Evolutionary conservation across 2,797 vertebrate species (phyloP).

Genomic region (Acanthopagrus latus): DNA sequence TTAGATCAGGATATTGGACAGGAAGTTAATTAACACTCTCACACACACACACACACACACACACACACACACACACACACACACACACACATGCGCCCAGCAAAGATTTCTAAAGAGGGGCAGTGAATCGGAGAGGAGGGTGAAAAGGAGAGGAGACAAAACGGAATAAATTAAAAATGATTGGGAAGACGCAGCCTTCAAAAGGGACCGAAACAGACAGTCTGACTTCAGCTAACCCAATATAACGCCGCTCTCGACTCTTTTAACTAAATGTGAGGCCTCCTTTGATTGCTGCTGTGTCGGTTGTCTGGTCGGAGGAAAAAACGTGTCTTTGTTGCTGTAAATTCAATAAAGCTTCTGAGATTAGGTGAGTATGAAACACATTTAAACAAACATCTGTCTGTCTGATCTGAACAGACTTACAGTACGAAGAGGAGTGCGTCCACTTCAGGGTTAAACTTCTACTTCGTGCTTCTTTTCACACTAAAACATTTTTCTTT

Average conservation of each 20-base stretch:
- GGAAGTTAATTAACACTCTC: constrained; percentile 65
- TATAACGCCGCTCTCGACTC: neutral
- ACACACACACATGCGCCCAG: constrained; percentile 12
- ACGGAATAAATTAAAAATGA: neutral
- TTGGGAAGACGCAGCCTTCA: constrained; percentile 22
- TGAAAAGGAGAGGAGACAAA: constrained; percentile 10
- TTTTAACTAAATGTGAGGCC: constrained; percentile 13
- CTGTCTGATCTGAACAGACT: neutral
- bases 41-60: constrained; percentile 29
- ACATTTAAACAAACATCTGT: constrained; percentile 14
- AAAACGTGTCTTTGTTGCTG: constrained; percentile 5
- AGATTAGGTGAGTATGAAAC: constrained; percentile 8
- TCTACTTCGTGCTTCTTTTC: neutral
- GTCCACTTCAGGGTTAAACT: neutral
- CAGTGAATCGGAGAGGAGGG: neutral
- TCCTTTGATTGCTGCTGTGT: constrained; percentile 6
- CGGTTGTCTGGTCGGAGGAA: constrained; percentile 17
- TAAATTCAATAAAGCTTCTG: neutral
- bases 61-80: constrained; percentile 40
- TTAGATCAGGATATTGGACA: constrained; percentile 73
- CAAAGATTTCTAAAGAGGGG: constrained; percentile 19
- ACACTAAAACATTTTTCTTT: neutral
- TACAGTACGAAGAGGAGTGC: constrained; percentile 4
- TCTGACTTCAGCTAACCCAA: constrained; percentile 24
- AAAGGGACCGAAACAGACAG: constrained; percentile 25